Evolutionary conservation across 2,113 vertebrate species (phyloP), one percentile per base, ranked within the genome.

Genomic region (Leucoraja erinaceus): DNA sequence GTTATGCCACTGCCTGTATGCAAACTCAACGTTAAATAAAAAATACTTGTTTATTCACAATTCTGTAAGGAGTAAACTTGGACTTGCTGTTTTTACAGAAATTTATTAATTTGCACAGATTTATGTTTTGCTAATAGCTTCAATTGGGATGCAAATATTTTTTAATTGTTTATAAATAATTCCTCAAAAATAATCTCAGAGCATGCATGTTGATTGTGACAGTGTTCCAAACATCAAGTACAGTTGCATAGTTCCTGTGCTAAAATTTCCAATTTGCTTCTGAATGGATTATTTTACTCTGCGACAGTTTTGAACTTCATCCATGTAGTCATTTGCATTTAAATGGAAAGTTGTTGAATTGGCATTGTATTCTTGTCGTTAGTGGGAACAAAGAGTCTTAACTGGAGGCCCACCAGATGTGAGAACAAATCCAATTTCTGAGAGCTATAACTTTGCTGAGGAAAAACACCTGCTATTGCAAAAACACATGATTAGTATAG

Each of bases 341-440:
- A 94, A 93, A 93, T 94, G 28, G 93, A 77, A 38, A 83, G 79
- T 93, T 94, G n/a, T 83, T n/a, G 63, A 93, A 83, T 83, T 93
- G 94, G 96, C 96, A 96, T 95, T 95, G 95, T 74, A 93, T 78
- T 95, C 95, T 96, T 96, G 96, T 96, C 96, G 90, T 90, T 93
- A 93, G 22, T 70, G 5, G 88, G 61, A 93, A 96, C 96, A 96
- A 96, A 96, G 95, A 94, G 31, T 90, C 31, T 90, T 90, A 90
- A 90, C 28, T 90, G 31, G 81, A 86, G 54, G 81, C 61, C 66
- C n/a, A 72, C 31, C 6, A 38, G 68, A 72, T 25, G 61, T 63
- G 59, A 31, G 83, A 72, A 31, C 90, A 91, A 47, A 38, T 72
- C 9, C 5, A 11, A 91, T 91, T 91, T 72, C 66, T 54, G 68